These are phyloP conservation scores for Drosophila ogumai DNA, from an alignment of 1,140 invertebrate genomes.

Conservation along the genomic window DNA sequence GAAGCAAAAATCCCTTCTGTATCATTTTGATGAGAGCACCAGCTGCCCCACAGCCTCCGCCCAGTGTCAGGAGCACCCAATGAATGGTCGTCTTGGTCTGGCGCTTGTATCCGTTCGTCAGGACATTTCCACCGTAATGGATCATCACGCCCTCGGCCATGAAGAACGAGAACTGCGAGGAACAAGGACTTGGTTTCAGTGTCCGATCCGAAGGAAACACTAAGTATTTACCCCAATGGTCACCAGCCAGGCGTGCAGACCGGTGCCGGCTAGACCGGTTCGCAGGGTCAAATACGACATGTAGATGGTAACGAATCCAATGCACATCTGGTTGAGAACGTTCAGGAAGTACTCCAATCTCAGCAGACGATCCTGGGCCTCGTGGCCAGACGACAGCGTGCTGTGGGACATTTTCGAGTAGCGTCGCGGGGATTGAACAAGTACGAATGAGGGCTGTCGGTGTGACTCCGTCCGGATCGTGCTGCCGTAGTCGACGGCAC, in stretches of 20 bases:
- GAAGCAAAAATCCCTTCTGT: constrained; percentile 63
- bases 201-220: background rate
- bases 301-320: constrained; percentile 80
- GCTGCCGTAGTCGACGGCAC: constrained; percentile 69
- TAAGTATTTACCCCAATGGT: constrained; percentile 73
- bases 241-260: constrained; percentile 74
- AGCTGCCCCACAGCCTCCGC: constrained; percentile 70
- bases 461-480: constrained; percentile 43
- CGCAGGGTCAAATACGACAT: constrained; percentile 74
- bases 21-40: constrained; percentile 76
- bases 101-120: constrained; percentile 68
- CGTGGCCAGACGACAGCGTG: constrained; percentile 20
- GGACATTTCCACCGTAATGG: constrained; percentile 72
- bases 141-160: constrained; percentile 83
- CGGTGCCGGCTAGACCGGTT: constrained; percentile 55
- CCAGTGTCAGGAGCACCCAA: constrained; percentile 73
- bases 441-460: constrained; percentile 47
- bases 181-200: background rate
- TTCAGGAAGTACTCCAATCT: constrained; percentile 66
- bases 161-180: constrained; percentile 70
- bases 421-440: constrained; percentile 41
- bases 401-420: constrained; percentile 64
- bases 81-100: constrained; percentile 79
- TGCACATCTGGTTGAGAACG: constrained; percentile 80
- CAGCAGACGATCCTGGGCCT: constrained; percentile 34